Evolutionary conservation across 2,113 vertebrate species (phyloP), one percentile per base, ranked within the genome.

Genomic region (Lycocorax pyrrhopterus): DNA sequence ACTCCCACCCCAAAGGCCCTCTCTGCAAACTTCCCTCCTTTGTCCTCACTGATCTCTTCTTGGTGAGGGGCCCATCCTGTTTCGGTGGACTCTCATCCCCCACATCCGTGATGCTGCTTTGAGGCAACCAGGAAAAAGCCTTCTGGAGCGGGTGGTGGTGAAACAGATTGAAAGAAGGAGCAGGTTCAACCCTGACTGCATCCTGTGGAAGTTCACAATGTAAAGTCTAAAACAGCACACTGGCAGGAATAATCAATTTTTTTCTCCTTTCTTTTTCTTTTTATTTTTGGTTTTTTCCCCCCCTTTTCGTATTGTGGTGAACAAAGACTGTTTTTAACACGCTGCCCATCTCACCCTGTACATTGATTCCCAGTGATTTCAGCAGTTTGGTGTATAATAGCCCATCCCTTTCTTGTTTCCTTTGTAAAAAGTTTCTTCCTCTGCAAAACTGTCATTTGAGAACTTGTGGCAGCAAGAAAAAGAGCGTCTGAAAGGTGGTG

Each of bases 341-440:
- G 20, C 58, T 90, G 85, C 83, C 94, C 60, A 10, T 83, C 80
- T 96, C 67, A 33, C 84, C 76, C 53, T 95, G 87, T 92, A 92
- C 68, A 91, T 86, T 75, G 74, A 58, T 44, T 87, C 75, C 64
- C 26, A 51, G 18, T 60, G 19, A 41, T 77, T 95, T 87, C 73
- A 53, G 9, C 35, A 56, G 35, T 92, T 93, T 68, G 49, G 41
- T 86, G 62, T 95, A 35, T 92, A 93, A 37, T 90, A 93, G 53
- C 89, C 83, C 27, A 4, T 47, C 83, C 68, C 84, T 72, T 84
- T 52, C 67, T 84, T 73, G 77, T 53, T 87, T 59, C 62, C 83
- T 88, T 91, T 87, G 93, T 88, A 95, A 74, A 94, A 95, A 63
- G 72, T 25, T 74, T 68, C 44, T 49, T 79, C 92, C 92, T 89